Base-by-base conservation (phyloP, 2,888 invertebrate genomes). In the Dione juno region DNA sequence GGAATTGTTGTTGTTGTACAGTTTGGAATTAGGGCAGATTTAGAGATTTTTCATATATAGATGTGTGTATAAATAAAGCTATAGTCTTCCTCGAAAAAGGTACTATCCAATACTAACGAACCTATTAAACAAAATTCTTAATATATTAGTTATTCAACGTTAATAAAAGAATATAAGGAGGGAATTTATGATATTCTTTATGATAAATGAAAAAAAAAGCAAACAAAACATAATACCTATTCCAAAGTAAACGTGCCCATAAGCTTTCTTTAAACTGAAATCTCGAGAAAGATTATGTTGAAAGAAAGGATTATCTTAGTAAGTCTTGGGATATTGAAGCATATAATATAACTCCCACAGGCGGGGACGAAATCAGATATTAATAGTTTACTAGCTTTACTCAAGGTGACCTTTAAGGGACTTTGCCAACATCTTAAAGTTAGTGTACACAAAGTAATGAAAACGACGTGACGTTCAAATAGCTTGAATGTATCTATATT, bases 321-420 rank as follows among this genome's bases (percentile, higher is more conserved):
- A 64, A 64, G 37, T 48, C 16, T 13, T 14, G 19, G 10, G 64
- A 52, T 52, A 64, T 64, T 64, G 64, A 40, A 40, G 40, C 19
- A 64, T 52, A 16, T 37, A 52, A 50, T 45, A 45, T 45, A 64
- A 40, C 48, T 50, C 48, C 48, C 50, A 52, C 48, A 40, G 50
- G 37, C 64, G 63, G 50, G 40, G 50, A n/a, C 50, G 64, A 64
- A 21, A 48, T 64, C 21, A 64, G 37, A 64, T 64, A 64, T 64
- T 50, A 52, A 64, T 64, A 64, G 64, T 50, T 52, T 21, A 8
- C 3, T 28, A 19, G n/a, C 16, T 6, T 64, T 37, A n/a, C 37
- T 40, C 40, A 50, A 37, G 16, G 61, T 61, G 48, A 50, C 50
- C 64, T 64, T 52, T 50, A 40, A 37, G 37, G 35, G 35, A 50